phyloP scores from a whole-genome alignment of 2,797 vertebrate genomes.

The Cyclura pinguis region DNA sequence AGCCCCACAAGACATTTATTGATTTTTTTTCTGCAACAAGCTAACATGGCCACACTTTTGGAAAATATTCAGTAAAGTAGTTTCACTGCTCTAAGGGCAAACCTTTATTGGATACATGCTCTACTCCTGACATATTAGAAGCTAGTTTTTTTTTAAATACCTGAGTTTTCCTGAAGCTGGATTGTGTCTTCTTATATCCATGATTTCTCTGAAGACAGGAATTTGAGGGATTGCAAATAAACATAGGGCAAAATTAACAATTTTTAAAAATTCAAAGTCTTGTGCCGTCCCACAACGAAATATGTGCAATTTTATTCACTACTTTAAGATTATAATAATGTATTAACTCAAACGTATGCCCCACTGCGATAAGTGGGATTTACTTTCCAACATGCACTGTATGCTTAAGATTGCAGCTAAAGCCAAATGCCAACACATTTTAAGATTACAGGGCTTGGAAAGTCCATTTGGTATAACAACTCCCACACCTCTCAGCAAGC shows the following conservation, averaged over 20 bases:
- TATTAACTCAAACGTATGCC: too few relatives aligned
- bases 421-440: neutral
- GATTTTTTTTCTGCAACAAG: neutral
- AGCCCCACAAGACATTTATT: neutral
- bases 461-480: too few relatives aligned
- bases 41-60: neutral
- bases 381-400: neutral
- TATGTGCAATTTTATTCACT: neutral
- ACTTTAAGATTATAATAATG: neutral
- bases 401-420: neutral
- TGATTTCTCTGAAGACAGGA: neutral
- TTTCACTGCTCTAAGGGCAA: constrained; percentile 25
- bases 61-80: neutral
- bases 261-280: neutral
- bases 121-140: constrained; percentile 5
- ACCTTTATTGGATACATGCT: neutral
- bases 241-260: neutral
- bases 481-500: too few relatives aligned
- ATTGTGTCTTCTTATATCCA: neutral
- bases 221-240: neutral
- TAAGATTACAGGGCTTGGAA: too few relatives aligned
- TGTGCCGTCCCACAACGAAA: neutral
- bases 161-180: neutral
- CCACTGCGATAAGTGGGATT: neutral
- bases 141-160: neutral